phyloP scores from a whole-genome alignment of 2,113 vertebrate species.

The Narcine bancroftii region DNA sequence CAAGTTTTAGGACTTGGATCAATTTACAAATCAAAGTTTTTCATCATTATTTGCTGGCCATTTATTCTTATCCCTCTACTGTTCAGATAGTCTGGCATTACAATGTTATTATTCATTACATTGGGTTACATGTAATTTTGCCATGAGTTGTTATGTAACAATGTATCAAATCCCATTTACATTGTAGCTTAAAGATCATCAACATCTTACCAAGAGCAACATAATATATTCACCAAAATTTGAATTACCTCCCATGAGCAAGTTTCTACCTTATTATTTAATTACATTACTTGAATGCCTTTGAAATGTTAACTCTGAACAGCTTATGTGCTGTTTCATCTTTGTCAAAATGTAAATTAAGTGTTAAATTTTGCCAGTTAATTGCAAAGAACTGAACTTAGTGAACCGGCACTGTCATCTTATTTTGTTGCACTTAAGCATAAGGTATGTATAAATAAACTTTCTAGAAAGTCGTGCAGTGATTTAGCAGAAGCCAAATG shows the following conservation, averaged over 20 bases:
- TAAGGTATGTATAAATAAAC: not conserved
- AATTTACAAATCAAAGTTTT: not conserved
- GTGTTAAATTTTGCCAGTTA: not conserved
- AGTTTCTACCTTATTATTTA: not conserved
- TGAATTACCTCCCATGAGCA: not conserved
- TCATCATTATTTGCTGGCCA: not conserved
- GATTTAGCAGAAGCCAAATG: not conserved
- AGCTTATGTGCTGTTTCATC: not conserved
- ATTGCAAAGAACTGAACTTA: not conserved
- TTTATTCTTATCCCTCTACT: not conserved
- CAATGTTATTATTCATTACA: not conserved
- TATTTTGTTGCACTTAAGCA: not conserved
- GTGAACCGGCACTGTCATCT: not conserved
- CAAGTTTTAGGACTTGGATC: not conserved
- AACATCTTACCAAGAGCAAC: not conserved
- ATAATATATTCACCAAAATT: constrained; percentile 11
- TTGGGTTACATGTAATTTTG: not conserved
- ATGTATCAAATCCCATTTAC: not conserved
- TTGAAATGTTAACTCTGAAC: not conserved
- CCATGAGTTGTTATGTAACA: not conserved
- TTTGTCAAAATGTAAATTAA: not conserved
- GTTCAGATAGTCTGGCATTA: not conserved
- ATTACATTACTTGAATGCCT: not conserved
- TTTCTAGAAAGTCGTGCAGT: not conserved
- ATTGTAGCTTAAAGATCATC: not conserved